These are phyloP conservation scores for Anabacerthia variegaticeps DNA, from an alignment of 2,797 vertebrate genomes.

Conservation along the genomic window DNA sequence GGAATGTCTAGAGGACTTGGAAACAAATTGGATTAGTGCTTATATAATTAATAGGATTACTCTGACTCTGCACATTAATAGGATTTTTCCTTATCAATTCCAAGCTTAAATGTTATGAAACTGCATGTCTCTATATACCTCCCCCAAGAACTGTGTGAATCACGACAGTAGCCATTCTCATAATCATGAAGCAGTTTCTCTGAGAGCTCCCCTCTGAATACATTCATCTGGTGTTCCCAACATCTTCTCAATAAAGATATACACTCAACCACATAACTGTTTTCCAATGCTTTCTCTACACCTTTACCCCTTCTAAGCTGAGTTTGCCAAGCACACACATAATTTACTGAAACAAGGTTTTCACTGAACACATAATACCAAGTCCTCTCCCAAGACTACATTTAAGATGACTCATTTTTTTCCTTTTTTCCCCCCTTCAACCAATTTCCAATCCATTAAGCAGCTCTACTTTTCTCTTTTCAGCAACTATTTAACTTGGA, in stretches of 20 bases:
- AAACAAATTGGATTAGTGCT: conserved; percentile 55
- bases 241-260: not conserved
- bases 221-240: not conserved
- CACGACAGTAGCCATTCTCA: not conserved
- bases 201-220: not conserved
- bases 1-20: conserved; percentile 17
- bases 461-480: not conserved
- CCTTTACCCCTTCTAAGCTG: not conserved
- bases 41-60: conserved; percentile 59
- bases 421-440: not conserved
- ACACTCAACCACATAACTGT: not conserved
- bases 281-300: not conserved
- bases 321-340: not conserved
- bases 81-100: conserved; percentile 52
- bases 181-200: fast-evolving
- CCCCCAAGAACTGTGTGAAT: not conserved
- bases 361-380: not conserved
- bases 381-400: not conserved
- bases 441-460: conserved; percentile 49
- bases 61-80: conserved; percentile 30
- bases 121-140: not conserved
- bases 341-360: not conserved
- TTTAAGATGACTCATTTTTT: not conserved
- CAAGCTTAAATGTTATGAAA: not conserved
- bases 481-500: conserved; percentile 18